Conservation (phyloP, 2,888 invertebrate genomes). For the Stegophylla sp. region DNA sequence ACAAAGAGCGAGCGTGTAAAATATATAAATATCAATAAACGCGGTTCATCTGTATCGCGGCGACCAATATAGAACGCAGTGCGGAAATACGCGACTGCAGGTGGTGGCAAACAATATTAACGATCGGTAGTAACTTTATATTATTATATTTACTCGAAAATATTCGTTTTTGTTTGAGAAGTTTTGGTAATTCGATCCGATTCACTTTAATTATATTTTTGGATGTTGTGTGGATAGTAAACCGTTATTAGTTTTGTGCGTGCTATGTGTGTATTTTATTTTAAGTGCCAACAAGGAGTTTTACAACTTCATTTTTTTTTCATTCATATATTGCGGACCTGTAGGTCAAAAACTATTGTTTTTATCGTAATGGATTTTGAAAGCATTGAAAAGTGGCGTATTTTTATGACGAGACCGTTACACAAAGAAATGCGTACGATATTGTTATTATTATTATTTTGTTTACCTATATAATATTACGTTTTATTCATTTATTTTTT, state of each 20-base stretch:
- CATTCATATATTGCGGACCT: no score
- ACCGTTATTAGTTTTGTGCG: conserved; percentile 2
- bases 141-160: no score
- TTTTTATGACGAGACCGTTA: conserved; percentile 33
- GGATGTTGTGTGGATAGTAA: neutral
- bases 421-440: neutral
- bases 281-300: neutral
- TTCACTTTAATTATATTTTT: neutral
- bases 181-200: conserved; percentile 19
- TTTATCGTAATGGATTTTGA: conserved; percentile 44
- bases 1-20: no score
- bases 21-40: no score
- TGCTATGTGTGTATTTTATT: neutral
- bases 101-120: no score
- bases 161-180: neutral
- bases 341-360: neutral
- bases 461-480: conserved; percentile 17
- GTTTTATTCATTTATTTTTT: no score
- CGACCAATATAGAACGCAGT: no score
- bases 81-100: no score
- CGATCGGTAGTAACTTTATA: no score
- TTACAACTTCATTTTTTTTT: conserved; percentile 1
- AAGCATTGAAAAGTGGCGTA: conserved; percentile 35
- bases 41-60: no score
- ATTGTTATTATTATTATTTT: conserved; percentile 2